Conservation (phyloP, 2,797 vertebrate genomes). For the Poeciliopsis paucimaculata region DNA sequence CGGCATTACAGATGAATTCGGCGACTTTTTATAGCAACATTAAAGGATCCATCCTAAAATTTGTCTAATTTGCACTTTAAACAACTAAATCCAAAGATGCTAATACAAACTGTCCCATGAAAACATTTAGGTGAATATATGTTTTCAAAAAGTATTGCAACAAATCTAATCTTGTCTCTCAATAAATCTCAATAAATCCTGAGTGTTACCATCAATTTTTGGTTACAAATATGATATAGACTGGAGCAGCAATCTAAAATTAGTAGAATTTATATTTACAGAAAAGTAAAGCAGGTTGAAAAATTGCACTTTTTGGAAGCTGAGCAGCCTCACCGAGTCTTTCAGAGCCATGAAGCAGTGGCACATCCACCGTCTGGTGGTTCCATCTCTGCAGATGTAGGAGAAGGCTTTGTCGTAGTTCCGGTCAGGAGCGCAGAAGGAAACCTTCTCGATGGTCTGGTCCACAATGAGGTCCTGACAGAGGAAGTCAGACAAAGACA, state of each 20-base stretch:
- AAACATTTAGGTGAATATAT: background rate
- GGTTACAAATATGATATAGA: background rate
- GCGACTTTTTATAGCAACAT: background rate
- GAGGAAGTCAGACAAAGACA: conserved; percentile 12
- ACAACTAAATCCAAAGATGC: background rate
- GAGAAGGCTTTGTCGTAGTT: conserved; percentile 96
- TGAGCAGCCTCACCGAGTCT: conserved; percentile 85
- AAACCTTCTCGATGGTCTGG: conserved; percentile 96
- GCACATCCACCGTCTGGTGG: conserved; percentile 94
- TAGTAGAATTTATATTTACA: background rate
- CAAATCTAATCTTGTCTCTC: background rate
- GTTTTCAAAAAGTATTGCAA: background rate
- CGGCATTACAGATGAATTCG: background rate
- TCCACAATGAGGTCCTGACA: conserved; percentile 92
- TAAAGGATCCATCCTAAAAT: background rate
- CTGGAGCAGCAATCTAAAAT: background rate
- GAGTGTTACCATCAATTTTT: background rate
- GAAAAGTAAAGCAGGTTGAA: background rate
- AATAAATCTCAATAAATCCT: background rate
- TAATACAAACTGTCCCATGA: background rate
- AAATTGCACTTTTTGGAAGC: background rate
- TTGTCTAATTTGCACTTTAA: background rate
- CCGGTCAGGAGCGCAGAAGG: conserved; percentile 92
- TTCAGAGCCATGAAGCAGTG: conserved; percentile 95
- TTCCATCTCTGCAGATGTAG: conserved; percentile 93